These are phyloP conservation scores for Symphodus melops DNA, from an alignment of 2,113 vertebrate genomes.

Conservation along the genomic window DNA sequence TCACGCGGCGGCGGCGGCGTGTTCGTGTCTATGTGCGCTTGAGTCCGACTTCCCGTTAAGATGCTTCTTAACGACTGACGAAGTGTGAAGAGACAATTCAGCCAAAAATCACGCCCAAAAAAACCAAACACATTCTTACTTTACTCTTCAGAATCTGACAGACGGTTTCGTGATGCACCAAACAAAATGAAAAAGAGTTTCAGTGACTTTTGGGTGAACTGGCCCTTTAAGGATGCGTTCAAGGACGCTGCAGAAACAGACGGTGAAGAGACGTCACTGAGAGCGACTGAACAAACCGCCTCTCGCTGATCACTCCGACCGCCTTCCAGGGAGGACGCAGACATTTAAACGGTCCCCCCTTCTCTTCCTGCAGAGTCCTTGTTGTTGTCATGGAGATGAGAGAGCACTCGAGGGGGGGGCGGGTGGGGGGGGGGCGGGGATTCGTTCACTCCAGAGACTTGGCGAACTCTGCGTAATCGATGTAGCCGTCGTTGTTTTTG, in stretches of 20 bases:
- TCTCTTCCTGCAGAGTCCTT: constrained; percentile 16
- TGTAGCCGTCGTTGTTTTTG: constrained; percentile 97
- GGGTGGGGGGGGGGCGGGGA: too few species aligned
- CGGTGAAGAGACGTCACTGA: background rate
- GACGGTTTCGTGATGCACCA: background rate
- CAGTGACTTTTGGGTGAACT: constrained; percentile 18
- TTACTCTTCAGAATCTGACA: background rate
- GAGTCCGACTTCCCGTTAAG: constrained; percentile 5
- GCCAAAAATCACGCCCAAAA: background rate
- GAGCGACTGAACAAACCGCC: too few species aligned
- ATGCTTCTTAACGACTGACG: constrained; percentile 2
- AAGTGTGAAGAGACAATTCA: background rate
- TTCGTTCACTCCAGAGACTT: constrained; percentile 89
- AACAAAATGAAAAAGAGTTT: background rate
- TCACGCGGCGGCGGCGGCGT: constrained; percentile 1
- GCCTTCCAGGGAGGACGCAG: constrained; percentile 1
- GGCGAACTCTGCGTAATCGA: constrained; percentile 98
- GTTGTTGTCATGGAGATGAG: constrained; percentile 6
- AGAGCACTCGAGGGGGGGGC: too few species aligned
- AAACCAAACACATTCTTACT: background rate
- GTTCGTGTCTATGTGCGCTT: background rate
- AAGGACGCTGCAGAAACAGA: background rate
- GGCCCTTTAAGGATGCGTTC: constrained; percentile 8
- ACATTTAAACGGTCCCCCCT: background rate
- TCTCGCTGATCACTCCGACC: background rate